Evolutionary conservation across 2,113 vertebrate genomes (phyloP).

Genomic region (Gallinago undulata): DNA sequence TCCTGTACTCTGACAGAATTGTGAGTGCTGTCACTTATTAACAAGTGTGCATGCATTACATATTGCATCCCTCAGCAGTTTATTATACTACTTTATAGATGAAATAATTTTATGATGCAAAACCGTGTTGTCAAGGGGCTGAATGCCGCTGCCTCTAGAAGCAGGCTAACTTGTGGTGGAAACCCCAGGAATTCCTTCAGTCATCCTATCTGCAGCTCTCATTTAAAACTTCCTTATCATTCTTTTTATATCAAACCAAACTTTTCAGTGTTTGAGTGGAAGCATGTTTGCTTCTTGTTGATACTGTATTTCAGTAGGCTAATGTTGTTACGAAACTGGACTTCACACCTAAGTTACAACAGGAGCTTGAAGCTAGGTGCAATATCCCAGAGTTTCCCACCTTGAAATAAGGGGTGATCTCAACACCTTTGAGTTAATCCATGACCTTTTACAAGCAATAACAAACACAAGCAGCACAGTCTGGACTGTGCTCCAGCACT

Average conservation of each 20-base stretch:
- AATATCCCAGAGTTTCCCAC: background rate
- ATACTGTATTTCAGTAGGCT: background rate
- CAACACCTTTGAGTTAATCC: background rate
- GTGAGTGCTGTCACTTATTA: background rate
- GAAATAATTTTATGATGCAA: background rate
- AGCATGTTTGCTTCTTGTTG: background rate
- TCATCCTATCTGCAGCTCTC: background rate
- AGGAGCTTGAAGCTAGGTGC: background rate
- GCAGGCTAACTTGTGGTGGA: background rate
- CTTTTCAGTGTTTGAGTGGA: background rate
- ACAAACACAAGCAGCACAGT: background rate
- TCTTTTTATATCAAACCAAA: background rate
- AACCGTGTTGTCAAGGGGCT: background rate
- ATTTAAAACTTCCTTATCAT: background rate
- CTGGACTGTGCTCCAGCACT: background rate
- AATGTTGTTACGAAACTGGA: background rate
- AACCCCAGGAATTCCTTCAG: background rate
- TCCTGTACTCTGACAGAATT: background rate
- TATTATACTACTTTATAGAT: background rate
- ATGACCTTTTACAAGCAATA: background rate
- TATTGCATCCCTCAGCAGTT: background rate
- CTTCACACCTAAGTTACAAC: background rate
- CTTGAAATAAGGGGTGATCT: background rate
- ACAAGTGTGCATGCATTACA: background rate
- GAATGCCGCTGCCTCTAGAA: background rate